Conservation (phyloP, 2,888 invertebrate species). For the Hyalella azteca region DNA sequence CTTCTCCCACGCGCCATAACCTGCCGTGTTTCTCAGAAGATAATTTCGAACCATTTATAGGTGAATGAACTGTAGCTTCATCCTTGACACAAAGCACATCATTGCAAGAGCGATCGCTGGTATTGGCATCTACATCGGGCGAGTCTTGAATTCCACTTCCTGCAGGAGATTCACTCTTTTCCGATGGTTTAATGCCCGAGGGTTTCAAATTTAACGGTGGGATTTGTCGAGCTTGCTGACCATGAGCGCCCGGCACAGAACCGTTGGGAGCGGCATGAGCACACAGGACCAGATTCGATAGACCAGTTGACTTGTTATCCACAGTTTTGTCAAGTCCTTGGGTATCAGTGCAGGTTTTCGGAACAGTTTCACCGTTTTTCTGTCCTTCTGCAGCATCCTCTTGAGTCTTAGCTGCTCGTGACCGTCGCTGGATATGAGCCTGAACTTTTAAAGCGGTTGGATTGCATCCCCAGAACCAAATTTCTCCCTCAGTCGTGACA, state of each 20-base stretch:
- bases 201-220: too few relatives aligned
- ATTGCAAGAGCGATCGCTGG: neutral
- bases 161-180: neutral
- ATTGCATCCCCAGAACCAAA: slow-evolving; percentile 79
- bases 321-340: neutral
- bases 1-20: slow-evolving; percentile 2
- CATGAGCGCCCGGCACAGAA: neutral
- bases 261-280: neutral
- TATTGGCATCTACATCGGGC: neutral
- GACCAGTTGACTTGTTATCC: neutral
- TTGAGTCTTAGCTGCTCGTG: slow-evolving; percentile 67
- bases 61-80: neutral
- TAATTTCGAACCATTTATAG: neutral
- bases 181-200: neutral
- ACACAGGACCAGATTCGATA: too few relatives aligned
- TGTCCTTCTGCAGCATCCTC: slow-evolving; percentile 51
- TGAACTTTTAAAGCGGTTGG: slow-evolving; percentile 75
- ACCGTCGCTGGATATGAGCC: slow-evolving; percentile 71
- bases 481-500: slow-evolving; percentile 70
- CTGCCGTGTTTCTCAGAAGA: neutral
- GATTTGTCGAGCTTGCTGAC: too few relatives aligned
- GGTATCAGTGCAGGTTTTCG: too few relatives aligned
- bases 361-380: neutral
- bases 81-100: neutral
- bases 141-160: neutral